Percentiles rank a stretch among this genome's conserved stretches.
These are phyloP conservation scores for Hyposmocoma kahamanoa DNA, from an alignment of 1,140 invertebrate genomes.

Conservation along the genomic window DNA sequence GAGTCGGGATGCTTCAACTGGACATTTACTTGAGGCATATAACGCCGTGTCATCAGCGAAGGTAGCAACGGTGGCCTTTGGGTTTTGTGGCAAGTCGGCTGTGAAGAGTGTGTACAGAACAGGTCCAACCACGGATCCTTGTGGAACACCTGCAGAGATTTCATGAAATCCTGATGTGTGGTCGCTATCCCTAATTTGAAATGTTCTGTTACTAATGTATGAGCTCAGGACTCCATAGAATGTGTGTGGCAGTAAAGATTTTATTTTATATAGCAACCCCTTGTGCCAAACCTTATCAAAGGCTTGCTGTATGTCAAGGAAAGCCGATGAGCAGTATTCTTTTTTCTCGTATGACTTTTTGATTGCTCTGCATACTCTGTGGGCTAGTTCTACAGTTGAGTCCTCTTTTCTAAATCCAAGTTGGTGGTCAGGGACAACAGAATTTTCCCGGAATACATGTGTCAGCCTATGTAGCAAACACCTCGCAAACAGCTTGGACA, in stretches of 20 bases:
- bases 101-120: constrained; percentile 28
- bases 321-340: constrained; percentile 16
- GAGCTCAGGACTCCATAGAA: constrained; percentile 7
- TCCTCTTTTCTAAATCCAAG: constrained; percentile 1
- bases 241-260: neutral
- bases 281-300: constrained; percentile 31
- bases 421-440: constrained; percentile 4
- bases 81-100: constrained; percentile 19
- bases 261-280: constrained; percentile 15
- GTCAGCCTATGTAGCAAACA: neutral
- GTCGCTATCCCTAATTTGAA: constrained; percentile 7
- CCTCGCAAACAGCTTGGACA: neutral
- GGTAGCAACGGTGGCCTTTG: neutral
- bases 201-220: constrained; percentile 3
- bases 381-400: constrained; percentile 1
- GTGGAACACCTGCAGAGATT: constrained; percentile 22
- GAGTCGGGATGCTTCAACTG: neutral
- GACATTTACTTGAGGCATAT: neutral
- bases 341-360: neutral
- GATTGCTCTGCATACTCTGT: neutral
- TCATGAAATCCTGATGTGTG: constrained; percentile 10
- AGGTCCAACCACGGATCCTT: constrained; percentile 30
- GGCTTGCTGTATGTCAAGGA: constrained; percentile 25
- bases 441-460: neutral
- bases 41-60: neutral